Evolutionary conservation across 2,888 invertebrate species (phyloP), one percentile per base, ranked within the genome.

Genomic region (Rotaria socialis): DNA sequence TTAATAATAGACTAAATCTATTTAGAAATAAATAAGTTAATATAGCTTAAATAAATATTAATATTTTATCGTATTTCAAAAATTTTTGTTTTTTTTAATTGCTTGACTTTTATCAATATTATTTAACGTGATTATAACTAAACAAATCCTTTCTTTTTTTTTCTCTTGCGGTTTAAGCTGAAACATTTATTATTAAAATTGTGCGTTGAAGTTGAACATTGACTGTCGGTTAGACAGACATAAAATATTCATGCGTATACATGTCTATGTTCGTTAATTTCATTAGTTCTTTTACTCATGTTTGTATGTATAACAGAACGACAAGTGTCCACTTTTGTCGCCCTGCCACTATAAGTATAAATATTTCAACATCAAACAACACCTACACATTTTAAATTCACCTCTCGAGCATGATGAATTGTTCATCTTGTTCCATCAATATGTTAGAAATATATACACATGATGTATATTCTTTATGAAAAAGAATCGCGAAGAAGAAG

Each of bases 331-430:
- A 60, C 60, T 60, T 27, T 60, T 16, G 27, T 60, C 27, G 27
- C 27, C n/a, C 27, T 27, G 27, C 27, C n/a, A 11, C 2, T 27
- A 60, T 60, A 60, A 19, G 6, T 19, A 55, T 55, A 55, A 14
- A 55, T 55, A 11, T 60, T 60, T 60, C 14, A 60, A 60, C 60
- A 60, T 60, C 60, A 60, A 60, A 60, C 60, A 60, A 60, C 60
- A 60, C 60, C 60, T 60, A 27, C 2, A 60, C 27, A 60, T 60
- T 60, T 60, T n/a, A 60, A 60, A 60, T 60, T 27, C 27, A 60
- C 11, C 60, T 60, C 27, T 60, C 60, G 27, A 60, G 27, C 60
- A 60, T 60, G 14, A 60, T 60, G 60, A 60, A 60, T 60, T 60
- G 60, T 60, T 60, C 60, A 60, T 27, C 14, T 16, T 14, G 60